A percentile compares a stretch with the other conserved stretches of the same genome.
Evolutionary conservation across 1,140 invertebrate genomes (phyloP).

Genomic region (Oncopeltus fasciatus): DNA sequence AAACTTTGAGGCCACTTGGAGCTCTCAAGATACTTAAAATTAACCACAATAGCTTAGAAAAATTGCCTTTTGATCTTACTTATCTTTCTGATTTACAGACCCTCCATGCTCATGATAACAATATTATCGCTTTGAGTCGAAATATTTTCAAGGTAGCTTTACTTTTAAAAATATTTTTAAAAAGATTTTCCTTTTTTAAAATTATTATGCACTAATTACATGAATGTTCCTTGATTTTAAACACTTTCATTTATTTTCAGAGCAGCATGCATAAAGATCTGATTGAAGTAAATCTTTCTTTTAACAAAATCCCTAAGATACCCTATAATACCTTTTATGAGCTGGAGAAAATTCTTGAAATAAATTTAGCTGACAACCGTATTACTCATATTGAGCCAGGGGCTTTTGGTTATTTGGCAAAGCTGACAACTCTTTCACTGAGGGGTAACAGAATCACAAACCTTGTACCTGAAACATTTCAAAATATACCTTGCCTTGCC

Average conservation of each 20-base stretch:
- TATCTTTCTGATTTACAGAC: slow-evolving; percentile 49
- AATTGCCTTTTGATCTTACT: slow-evolving; percentile 62
- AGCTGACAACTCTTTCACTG: slow-evolving; percentile 56
- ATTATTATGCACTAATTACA: neutral
- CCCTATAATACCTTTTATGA: slow-evolving; percentile 65
- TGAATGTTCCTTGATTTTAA: neutral
- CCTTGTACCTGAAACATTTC: slow-evolving; percentile 43
- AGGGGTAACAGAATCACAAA: slow-evolving; percentile 63
- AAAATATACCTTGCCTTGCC: slow-evolving; percentile 71
- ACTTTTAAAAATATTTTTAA: neutral
- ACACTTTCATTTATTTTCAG: slow-evolving; percentile 30
- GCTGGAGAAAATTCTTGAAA: slow-evolving; percentile 46
- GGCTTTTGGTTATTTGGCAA: slow-evolving; percentile 61
- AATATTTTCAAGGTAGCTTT: slow-evolving; percentile 57
- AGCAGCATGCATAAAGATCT: slow-evolving; percentile 59
- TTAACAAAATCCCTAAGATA: slow-evolving; percentile 57
- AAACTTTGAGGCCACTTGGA: slow-evolving; percentile 53
- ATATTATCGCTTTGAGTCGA: slow-evolving; percentile 57
- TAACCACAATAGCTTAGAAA: slow-evolving; percentile 63
- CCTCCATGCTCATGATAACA: slow-evolving; percentile 67
- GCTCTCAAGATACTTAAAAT: slow-evolving; percentile 64
- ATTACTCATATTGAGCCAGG: slow-evolving; percentile 53
- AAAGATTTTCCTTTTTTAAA: too few relatives aligned
- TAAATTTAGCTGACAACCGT: slow-evolving; percentile 66
- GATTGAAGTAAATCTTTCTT: slow-evolving; percentile 60